phyloP scores from a whole-genome alignment of 2,888 invertebrate genomes.

The Phytoseiulus persimilis region DNA sequence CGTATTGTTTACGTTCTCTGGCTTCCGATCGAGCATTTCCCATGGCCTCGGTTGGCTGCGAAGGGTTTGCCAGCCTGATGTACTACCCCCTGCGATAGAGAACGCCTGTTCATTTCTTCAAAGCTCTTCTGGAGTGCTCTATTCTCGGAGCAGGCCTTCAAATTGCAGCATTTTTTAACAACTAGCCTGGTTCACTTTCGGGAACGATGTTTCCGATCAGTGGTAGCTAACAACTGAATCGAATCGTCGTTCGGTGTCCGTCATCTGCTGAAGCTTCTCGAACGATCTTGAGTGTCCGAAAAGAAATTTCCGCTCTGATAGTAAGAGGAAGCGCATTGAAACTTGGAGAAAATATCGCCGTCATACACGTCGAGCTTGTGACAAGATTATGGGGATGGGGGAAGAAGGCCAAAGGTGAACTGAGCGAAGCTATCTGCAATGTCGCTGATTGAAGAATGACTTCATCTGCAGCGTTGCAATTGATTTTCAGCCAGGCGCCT shows the following conservation, averaged over 20 bases:
- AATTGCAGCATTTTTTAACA: too few relatives aligned
- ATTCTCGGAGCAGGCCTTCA: too few relatives aligned
- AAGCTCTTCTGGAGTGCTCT: too few relatives aligned
- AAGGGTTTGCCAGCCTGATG: too few relatives aligned
- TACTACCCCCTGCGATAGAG: too few relatives aligned
- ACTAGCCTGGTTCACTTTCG: too few relatives aligned
- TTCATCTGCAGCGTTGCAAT: neutral
- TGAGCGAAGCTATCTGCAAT: neutral
- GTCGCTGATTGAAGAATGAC: neutral
- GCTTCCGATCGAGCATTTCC: too few relatives aligned
- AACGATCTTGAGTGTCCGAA: neutral
- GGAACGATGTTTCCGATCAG: too few relatives aligned
- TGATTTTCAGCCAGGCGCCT: neutral
- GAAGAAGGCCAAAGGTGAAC: neutral
- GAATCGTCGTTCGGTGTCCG: neutral
- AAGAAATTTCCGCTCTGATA: neutral
- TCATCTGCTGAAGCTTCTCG: neutral
- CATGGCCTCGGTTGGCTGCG: too few relatives aligned
- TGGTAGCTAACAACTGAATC: too few relatives aligned
- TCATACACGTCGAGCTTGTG: neutral
- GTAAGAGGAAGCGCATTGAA: neutral
- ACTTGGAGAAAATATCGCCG: neutral
- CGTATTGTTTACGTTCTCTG: too few relatives aligned
- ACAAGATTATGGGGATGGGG: neutral
- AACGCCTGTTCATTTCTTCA: too few relatives aligned